phyloP scores from a whole-genome alignment of 2,797 vertebrate genomes.

The Tiaroga cobitis region DNA sequence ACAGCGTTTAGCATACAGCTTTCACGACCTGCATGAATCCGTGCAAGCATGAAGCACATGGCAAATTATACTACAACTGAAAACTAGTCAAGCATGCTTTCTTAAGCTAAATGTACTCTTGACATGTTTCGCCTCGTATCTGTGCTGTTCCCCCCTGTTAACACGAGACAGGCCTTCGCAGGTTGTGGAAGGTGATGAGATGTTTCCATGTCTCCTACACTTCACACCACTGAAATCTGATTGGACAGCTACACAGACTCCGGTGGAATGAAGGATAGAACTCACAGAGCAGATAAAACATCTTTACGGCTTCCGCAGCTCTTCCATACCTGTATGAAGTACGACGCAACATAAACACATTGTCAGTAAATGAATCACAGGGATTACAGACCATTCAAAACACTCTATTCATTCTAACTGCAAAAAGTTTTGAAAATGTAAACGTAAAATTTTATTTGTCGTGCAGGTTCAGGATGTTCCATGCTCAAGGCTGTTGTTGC shows the following conservation, averaged over 20 bases:
- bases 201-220: constrained; percentile 91
- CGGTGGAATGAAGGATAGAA: constrained; percentile 99
- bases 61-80: constrained; percentile 11
- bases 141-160: not conserved
- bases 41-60: not conserved
- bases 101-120: not conserved
- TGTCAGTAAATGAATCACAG: not conserved
- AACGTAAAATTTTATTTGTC: not conserved
- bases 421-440: not conserved
- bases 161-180: not conserved
- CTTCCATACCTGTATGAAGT: not conserved
- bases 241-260: constrained; percentile 94
- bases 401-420: not conserved
- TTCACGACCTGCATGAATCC: constrained; percentile 16
- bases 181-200: constrained; percentile 35
- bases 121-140: not conserved
- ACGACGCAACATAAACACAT: constrained; percentile 8
- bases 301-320: not conserved
- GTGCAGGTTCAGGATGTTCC: not conserved
- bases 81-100: constrained; percentile 18
- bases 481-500: not conserved
- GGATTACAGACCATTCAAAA: not conserved
- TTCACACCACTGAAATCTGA: constrained; percentile 99
- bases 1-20: constrained; percentile 28
- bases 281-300: constrained; percentile 76